phyloP scores from a whole-genome alignment of 2,113 vertebrate genomes.

The Martes martes region DNA sequence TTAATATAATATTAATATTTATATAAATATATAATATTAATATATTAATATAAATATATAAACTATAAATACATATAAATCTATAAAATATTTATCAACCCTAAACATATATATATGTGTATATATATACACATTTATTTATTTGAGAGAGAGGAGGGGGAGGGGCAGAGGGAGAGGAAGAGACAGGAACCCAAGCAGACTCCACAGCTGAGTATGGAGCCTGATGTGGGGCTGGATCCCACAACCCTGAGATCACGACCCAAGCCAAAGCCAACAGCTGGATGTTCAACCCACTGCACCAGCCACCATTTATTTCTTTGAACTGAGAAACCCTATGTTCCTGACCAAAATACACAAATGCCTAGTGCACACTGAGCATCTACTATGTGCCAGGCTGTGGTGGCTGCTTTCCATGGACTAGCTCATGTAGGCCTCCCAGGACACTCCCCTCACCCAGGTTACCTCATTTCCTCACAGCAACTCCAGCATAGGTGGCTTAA shows the following conservation, averaged over 20 bases:
- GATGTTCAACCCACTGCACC: background rate
- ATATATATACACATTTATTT: background rate
- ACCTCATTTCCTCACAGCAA: background rate
- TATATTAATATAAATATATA: too few relatives aligned
- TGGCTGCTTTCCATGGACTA: background rate
- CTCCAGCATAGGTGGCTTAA: background rate
- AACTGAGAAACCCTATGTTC: background rate
- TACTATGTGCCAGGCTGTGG: fast-evolving
- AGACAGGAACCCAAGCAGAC: background rate
- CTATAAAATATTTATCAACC: too few relatives aligned
- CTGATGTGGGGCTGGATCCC: background rate
- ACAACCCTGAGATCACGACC: background rate
- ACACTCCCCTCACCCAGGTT: background rate
- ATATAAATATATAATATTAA: too few relatives aligned
- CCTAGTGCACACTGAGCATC: too few relatives aligned
- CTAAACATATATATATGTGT: too few relatives aligned
- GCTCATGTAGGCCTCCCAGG: too few relatives aligned
- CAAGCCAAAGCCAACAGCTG: background rate
- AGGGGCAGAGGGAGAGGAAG: background rate
- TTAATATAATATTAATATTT: too few relatives aligned
- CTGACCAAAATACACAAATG: background rate
- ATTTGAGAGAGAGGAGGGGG: background rate
- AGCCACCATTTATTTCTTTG: background rate
- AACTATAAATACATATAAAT: too few relatives aligned
- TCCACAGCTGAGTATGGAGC: background rate